Evolutionary conservation across 2,113 vertebrate genomes (phyloP), one percentile per base, ranked within the genome.

Genomic region (Barnardius zonarius): DNA sequence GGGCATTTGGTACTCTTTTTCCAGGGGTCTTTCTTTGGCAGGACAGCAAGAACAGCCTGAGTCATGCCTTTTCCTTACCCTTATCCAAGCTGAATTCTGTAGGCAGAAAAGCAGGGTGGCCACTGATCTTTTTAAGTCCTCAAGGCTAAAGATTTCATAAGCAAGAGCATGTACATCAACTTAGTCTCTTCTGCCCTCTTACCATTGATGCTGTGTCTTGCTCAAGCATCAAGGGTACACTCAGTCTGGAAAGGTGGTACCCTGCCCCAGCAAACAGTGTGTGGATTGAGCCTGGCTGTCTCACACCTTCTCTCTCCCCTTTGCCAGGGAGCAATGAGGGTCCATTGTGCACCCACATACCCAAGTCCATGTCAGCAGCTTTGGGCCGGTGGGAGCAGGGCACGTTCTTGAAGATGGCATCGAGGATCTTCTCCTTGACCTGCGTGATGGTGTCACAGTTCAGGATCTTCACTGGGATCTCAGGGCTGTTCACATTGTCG

Each of bases 361-460:
- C 99, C 55, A 99, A 97, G 95, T 99, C 99, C 99, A 99, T 99
- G 92, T 99, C 99, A 18, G 99, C 98, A 54, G 99, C 99, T 96
- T 99, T 99, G 68, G 99, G 98, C 48, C 99, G 97, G 74, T 99
- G 99, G 11, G 99, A 99, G 94, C 99, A 99, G 27, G 99, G 99
- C 41, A 99, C 98, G 0, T 99, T 99, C 98, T 99, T 99, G 97
- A 99, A 99, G 97, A 99, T 99, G 96, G 99, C 99, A 9, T 99
- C 99, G 3, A 99, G 98, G 91, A 99, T 99, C 97, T 99, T 99
- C 97, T 99, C 99, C 96, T 99, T 99, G 93, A 99, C 99, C 93
- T 99, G 99, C 4, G 98, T 99, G 97, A 99, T 99, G 94, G 99
- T 99, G 97, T 99, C 99, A 3, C 99, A 99, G 96, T 99, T 99